Evolutionary conservation across 2,888 invertebrate species (phyloP), one percentile per base, ranked within the genome.

Genomic region (Andrena chrysosceles): DNA sequence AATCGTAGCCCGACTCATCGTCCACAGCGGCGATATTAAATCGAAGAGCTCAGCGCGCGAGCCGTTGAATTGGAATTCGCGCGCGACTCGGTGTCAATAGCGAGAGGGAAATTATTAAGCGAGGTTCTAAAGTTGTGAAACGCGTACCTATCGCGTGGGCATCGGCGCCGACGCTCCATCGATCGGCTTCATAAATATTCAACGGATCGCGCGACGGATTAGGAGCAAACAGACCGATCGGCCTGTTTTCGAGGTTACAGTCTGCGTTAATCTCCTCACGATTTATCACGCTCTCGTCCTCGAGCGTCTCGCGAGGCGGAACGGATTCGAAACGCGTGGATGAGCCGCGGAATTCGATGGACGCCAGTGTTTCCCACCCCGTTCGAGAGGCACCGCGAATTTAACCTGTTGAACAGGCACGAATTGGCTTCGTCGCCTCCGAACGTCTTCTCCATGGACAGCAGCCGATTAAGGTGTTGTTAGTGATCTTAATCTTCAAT

Each of bases 131-230:
- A 42, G 42, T 42, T 42, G 42, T 1, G 42, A 42, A 16, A 16
- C 42, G 42, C 16, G 42, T 10, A 13, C 16, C 13, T 4, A 16
- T 42, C 42, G 42, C 42, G 42, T 54, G 54, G 54, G 54, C 54
- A 23, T 54, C 54, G 54, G 23, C 42, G 42, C 16, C 42, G 42
- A 42, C 42, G 42, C 42, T 48, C 48, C 31, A 60, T 31, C 48
- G 31, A 52, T 52, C 63, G 16, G 13, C 26, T 62, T 72, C 71
- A 72, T 81, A 81, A 81, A 81, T 72, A 81, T 79, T 81, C 81
- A 67, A 63, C 29, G 33, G 48, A 70, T 2, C 8, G 31, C 26
- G 48, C 20, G 59, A 49, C 60, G 48, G 62, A 78, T 78, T 49
- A 49, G 20, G 29, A 52, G 10, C 35, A 10, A n/a, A 66, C 49